phyloP scores from a whole-genome alignment of 2,888 invertebrate species.

The Tenthredo livida region DNA sequence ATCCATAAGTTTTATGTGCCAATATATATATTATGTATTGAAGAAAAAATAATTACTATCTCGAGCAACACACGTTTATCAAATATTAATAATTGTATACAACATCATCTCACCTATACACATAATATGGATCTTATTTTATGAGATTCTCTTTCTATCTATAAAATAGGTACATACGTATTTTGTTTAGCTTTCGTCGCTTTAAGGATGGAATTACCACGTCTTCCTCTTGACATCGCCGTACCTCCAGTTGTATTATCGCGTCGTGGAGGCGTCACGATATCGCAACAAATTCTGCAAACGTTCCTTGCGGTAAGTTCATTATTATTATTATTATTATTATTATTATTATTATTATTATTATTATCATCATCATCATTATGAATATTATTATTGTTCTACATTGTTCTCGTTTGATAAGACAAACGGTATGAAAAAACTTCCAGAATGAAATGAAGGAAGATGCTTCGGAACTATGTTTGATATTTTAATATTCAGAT shows the following conservation, averaged over 20 bases:
- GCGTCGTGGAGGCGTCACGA: conserved; percentile 65
- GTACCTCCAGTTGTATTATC: conserved; percentile 64
- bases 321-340: conserved; percentile 10
- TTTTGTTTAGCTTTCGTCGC: conserved; percentile 2
- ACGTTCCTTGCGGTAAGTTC: conserved; percentile 60
- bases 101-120: neutral
- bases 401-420: neutral
- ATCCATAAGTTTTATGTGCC: neutral
- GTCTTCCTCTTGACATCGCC: conserved; percentile 65
- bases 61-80: neutral
- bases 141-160: neutral
- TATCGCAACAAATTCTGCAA: conserved; percentile 58
- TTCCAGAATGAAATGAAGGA: neutral
- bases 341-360: neutral
- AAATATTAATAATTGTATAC: neutral
- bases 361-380: conserved; percentile 3
- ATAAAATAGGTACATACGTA: neutral
- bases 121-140: neutral
- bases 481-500: neutral
- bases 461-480: neutral
- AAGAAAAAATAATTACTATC: neutral
- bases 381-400: neutral
- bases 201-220: conserved; percentile 64
- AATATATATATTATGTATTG: neutral
- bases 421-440: neutral